These are phyloP conservation scores for Malacoraja senta DNA, from an alignment of 2,797 vertebrate genomes.

Conservation along the genomic window DNA sequence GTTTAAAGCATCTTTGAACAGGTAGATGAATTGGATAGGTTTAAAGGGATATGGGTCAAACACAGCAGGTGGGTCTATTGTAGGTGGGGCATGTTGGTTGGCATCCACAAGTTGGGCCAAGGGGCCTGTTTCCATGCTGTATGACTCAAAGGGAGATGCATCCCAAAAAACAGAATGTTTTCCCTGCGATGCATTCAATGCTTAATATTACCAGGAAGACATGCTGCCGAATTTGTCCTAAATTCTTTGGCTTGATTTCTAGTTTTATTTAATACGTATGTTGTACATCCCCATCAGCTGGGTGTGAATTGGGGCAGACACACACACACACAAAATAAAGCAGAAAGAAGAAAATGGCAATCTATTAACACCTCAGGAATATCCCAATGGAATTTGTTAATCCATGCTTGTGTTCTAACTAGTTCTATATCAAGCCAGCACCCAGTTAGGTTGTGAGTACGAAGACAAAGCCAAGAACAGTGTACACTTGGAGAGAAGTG, in stretches of 20 bases:
- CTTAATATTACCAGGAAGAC: background rate
- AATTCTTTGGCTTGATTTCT: background rate
- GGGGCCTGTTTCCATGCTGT: too few species aligned
- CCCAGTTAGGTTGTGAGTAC: background rate
- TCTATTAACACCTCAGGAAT: background rate
- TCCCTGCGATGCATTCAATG: background rate
- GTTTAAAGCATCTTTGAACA: too few species aligned
- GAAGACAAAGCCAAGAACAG: background rate
- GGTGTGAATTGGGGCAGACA: background rate
- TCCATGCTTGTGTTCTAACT: background rate
- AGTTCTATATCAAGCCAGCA: background rate
- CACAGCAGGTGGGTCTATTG: too few species aligned
- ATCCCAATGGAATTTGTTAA: background rate
- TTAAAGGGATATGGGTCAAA: too few species aligned
- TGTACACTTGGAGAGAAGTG: too few species aligned
- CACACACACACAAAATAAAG: background rate
- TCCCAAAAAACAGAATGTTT: background rate
- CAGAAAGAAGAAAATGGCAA: background rate
- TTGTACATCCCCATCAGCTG: background rate
- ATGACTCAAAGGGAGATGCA: background rate
- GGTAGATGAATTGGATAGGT: too few species aligned
- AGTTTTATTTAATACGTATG: background rate
- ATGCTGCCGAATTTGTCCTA: background rate
- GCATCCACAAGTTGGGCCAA: too few species aligned
- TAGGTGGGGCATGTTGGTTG: too few species aligned